A percentile compares a stretch with the other conserved stretches of the same genome.
Conservation (phyloP, 2,113 vertebrate species). For the Festucalex cinctus region DNA sequence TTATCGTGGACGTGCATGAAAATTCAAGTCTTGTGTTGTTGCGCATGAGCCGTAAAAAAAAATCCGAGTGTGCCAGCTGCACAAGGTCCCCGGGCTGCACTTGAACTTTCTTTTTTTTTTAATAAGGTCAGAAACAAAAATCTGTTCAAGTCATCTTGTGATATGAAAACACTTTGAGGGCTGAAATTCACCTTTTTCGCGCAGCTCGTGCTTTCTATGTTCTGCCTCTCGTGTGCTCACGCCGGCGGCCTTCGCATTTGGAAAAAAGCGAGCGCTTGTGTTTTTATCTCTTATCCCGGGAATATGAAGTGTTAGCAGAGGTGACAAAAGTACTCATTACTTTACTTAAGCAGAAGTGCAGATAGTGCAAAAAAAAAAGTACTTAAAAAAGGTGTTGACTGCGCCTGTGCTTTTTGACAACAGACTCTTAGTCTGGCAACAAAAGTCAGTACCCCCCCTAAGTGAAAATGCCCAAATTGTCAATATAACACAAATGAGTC, state of each 20-base stretch:
- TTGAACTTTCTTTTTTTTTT: conserved; percentile 65
- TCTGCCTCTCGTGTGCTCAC: conserved; percentile 44
- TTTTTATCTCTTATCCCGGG: conserved; percentile 56
- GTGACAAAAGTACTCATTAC: not conserved
- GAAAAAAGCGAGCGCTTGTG: conserved; percentile 41
- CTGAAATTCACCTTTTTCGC: conserved; percentile 24
- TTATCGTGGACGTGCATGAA: not conserved
- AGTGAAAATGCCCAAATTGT: no score
- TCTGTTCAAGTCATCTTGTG: conserved; percentile 54
- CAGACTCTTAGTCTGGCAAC: no score
- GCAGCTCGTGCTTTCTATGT: conserved; percentile 22
- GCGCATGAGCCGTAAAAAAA: not conserved
- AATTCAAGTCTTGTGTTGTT: not conserved
- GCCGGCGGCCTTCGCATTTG: conserved; percentile 44
- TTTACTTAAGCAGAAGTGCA: not conserved
- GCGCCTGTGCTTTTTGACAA: no score
- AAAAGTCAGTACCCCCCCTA: no score
- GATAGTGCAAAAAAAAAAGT: not conserved
- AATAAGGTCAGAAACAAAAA: conserved; percentile 59
- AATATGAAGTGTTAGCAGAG: conserved; percentile 24
- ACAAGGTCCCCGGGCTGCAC: conserved; percentile 29
- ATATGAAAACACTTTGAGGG: conserved; percentile 45
- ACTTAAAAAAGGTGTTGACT: not conserved
- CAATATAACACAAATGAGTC: no score
- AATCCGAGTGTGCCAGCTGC: conserved; percentile 13